Evolutionary conservation across 2,113 vertebrate genomes (phyloP), one percentile per base, ranked within the genome.

Genomic region (Cyanoderma ruficeps): DNA sequence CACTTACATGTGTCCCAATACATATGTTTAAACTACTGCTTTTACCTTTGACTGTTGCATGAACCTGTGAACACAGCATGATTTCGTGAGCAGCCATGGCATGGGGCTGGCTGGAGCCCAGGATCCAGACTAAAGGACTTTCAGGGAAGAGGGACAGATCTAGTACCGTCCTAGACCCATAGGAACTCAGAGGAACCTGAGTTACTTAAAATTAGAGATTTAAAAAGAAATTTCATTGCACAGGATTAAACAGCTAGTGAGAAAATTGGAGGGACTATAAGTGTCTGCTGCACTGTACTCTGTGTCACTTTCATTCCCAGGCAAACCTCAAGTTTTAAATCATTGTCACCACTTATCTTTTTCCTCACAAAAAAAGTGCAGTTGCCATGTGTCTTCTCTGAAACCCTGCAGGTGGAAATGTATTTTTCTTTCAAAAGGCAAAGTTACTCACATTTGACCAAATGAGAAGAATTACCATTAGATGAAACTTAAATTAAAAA

Each of bases 51-150:
- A 3, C 4, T 7, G 33, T 55, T 70, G 20, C 69, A 8, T 7
- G 44, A 39, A 2, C 5, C 37, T 22, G 60, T 79, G 53, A 42
- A 7, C 15, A 6, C 28, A 25, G 16, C 1, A 0, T 9, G 42
- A 31, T 13, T 16, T 44, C 10, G 16, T 5, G 30, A 90, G 28
- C 22, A 60, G 9, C 14, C 37, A 5, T 10, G 21, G 53, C 6
- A 2, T 0, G 0, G 18, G 21, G 39, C 46, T 39, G 59, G 55
- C n/a, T 2, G 2, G 50, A 23, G 56, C 37, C 11, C 27, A 57
- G 75, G 14, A 69, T 13, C 15, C 28, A n/a, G 18, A 24, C 8
- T 18, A 15, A 42, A 42, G 23, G 30, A 15, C 8, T 42, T 44
- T 2, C 13, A 59, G n/a, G 39, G 46, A 52, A 55, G 6, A 19